Conservation (phyloP, 2,113 vertebrate genomes). For the Triplophysa rosa region DNA sequence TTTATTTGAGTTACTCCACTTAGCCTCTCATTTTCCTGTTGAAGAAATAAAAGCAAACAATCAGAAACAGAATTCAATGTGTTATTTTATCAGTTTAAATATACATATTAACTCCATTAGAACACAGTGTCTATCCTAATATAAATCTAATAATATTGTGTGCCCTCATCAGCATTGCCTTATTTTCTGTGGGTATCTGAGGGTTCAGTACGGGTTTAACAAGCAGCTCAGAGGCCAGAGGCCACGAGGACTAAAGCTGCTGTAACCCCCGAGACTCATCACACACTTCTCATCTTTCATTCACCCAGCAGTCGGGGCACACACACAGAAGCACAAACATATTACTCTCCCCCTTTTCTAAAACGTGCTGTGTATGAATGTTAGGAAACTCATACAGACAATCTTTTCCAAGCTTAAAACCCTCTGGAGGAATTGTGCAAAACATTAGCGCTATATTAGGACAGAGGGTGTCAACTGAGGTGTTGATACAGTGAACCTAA, state of each 20-base stretch:
- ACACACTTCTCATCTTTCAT: slow-evolving; percentile 43
- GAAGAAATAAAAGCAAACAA: slow-evolving; percentile 2
- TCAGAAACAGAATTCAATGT: background rate
- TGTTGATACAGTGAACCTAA: background rate
- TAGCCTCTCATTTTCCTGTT: slow-evolving; percentile 73
- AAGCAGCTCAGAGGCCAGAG: slow-evolving; percentile 50
- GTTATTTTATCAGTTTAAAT: no score
- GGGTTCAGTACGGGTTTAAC: slow-evolving; percentile 61
- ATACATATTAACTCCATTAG: no score
- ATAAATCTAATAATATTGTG: background rate
- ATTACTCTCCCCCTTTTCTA: background rate
- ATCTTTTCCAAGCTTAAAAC: slow-evolving; percentile 3
- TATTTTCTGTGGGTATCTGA: slow-evolving; percentile 37
- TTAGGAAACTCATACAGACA: background rate
- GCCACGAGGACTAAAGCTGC: slow-evolving; percentile 12
- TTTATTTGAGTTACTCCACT: slow-evolving; percentile 78
- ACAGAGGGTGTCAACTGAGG: background rate
- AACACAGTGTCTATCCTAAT: no score
- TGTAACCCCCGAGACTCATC: slow-evolving; percentile 29
- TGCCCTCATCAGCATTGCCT: background rate
- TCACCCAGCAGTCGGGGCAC: background rate
- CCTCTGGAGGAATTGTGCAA: background rate
- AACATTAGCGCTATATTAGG: background rate
- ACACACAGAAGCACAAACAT: background rate
- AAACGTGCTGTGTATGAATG: no score